These are phyloP conservation scores for Drosophila kuntzei DNA, from an alignment of 2,888 invertebrate genomes.

Conservation along the genomic window DNA sequence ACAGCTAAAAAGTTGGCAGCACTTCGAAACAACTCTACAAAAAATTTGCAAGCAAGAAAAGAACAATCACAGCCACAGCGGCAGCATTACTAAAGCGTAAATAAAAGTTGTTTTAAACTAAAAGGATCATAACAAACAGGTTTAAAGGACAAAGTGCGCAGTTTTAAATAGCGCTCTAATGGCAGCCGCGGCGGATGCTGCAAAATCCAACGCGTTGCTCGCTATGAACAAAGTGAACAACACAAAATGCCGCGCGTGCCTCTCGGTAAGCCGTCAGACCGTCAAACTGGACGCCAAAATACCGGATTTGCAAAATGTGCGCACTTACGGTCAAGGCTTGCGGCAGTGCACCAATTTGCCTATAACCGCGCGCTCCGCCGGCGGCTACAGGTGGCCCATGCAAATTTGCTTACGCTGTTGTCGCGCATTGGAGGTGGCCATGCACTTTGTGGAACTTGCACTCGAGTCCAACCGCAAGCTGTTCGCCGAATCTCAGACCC, in stretches of 20 bases:
- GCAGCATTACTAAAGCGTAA: conserved; percentile 24
- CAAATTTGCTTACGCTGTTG: conserved; percentile 79
- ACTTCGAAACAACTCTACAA: not conserved
- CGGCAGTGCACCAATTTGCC: conserved; percentile 60
- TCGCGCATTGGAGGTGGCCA: conserved; percentile 77
- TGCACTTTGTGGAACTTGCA: conserved; percentile 75
- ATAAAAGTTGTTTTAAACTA: conserved; percentile 4
- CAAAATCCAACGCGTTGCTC: conserved; percentile 51
- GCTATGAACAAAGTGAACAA: conserved; percentile 64
- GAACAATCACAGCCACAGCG: conserved; percentile 20
- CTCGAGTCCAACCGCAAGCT: conserved; percentile 66
- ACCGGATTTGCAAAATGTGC: conserved; percentile 58
- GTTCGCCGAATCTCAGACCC: conserved; percentile 56
- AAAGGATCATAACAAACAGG: not conserved
- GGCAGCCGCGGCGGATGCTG: conserved; percentile 61
- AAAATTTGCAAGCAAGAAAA: conserved; percentile 28
- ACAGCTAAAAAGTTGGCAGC: no score
- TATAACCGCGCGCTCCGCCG: conserved; percentile 32
- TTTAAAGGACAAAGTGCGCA: not conserved
- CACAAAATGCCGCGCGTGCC: conserved; percentile 76
- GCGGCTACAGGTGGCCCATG: conserved; percentile 69
- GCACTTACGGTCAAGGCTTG: conserved; percentile 68
- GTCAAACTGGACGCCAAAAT: conserved; percentile 59
- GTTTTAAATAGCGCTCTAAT: conserved; percentile 18
- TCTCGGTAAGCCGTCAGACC: conserved; percentile 66